Conservation (phyloP, 2,888 invertebrate species). For the Pyralis farinalis region DNA sequence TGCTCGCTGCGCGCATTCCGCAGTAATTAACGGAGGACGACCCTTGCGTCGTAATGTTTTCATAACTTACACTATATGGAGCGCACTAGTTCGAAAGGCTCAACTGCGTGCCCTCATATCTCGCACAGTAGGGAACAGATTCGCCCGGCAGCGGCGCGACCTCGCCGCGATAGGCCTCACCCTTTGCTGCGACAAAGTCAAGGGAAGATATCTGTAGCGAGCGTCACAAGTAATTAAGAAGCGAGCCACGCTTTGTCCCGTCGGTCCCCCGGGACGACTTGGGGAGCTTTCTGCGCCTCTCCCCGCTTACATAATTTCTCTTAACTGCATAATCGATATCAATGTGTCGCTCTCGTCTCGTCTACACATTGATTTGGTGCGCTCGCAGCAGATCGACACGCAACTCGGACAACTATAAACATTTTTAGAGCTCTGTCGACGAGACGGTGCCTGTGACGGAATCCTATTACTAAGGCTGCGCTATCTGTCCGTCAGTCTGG, state of each 20-base stretch:
- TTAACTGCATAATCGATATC: slow-evolving; percentile 74
- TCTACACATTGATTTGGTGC: slow-evolving; percentile 1
- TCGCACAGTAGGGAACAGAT: slow-evolving; percentile 19
- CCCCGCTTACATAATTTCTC: slow-evolving; percentile 68
- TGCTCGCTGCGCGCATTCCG: slow-evolving; percentile 8
- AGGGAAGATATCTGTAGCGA: slow-evolving; percentile 55
- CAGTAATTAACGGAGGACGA: slow-evolving; percentile 46
- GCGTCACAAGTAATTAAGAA: slow-evolving; percentile 72
- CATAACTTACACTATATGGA: slow-evolving; percentile 30
- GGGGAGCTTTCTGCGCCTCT: slow-evolving; percentile 46
- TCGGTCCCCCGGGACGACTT: slow-evolving; percentile 38
- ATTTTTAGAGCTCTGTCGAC: too few species aligned
- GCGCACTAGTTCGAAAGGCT: slow-evolving; percentile 27
- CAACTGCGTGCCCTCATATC: slow-evolving; percentile 18
- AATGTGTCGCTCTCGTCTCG: slow-evolving; percentile 52
- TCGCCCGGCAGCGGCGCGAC: slow-evolving; percentile 23
- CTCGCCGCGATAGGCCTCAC: slow-evolving; percentile 33
- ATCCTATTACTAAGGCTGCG: too few species aligned
- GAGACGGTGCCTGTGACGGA: too few species aligned
- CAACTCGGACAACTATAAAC: too few species aligned
- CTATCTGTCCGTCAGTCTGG: too few species aligned
- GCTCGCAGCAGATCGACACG: neutral
- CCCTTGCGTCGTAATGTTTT: slow-evolving; percentile 43
- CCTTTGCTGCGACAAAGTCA: slow-evolving; percentile 41
- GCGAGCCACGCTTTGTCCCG: slow-evolving; percentile 52